Conservation (phyloP, 2,888 invertebrate genomes). For the Ptychoptera albimana region DNA sequence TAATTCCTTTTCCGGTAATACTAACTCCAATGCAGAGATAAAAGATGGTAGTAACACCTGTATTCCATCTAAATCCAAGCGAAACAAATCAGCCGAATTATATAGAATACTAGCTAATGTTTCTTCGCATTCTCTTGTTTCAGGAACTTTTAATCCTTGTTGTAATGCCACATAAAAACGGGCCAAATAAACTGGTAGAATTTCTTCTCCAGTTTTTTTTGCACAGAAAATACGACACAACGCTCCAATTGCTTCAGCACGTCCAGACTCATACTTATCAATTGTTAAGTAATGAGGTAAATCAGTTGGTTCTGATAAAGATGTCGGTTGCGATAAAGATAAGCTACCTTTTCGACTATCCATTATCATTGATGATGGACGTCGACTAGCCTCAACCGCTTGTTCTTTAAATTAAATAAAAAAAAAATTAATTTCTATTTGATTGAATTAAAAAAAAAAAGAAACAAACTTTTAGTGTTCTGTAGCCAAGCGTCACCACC, state of each 20-base stretch:
- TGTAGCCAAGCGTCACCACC: slow-evolving; percentile 52
- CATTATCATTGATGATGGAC: slow-evolving; percentile 49
- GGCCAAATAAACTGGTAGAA: slow-evolving; percentile 82
- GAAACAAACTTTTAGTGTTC: slow-evolving; percentile 35
- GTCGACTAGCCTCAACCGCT: slow-evolving; percentile 36
- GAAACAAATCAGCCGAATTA: slow-evolving; percentile 75
- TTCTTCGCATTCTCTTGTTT: slow-evolving; percentile 52
- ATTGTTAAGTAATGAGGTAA: slow-evolving; percentile 53
- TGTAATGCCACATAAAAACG: slow-evolving; percentile 84
- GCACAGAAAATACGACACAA: slow-evolving; percentile 91
- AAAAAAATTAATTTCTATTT: slow-evolving; percentile 1
- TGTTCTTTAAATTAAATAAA: slow-evolving; percentile 19
- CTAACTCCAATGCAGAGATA: slow-evolving; percentile 77
- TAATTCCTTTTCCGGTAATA: slow-evolving; percentile 72
- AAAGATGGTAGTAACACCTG: slow-evolving; percentile 81
- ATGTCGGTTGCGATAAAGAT: slow-evolving; percentile 45
- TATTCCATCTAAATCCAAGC: slow-evolving; percentile 83
- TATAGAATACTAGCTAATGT: slow-evolving; percentile 76
- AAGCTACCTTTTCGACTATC: slow-evolving; percentile 38
- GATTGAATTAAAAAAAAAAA: slow-evolving; percentile 1
- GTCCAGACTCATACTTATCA: slow-evolving; percentile 66
- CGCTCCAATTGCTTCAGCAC: slow-evolving; percentile 90
- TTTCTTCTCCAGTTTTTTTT: slow-evolving; percentile 86
- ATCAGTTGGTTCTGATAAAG: slow-evolving; percentile 47
- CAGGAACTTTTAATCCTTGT: slow-evolving; percentile 61